Conservation (phyloP, 2,797 vertebrate species). For the Choloepus didactylus region DNA sequence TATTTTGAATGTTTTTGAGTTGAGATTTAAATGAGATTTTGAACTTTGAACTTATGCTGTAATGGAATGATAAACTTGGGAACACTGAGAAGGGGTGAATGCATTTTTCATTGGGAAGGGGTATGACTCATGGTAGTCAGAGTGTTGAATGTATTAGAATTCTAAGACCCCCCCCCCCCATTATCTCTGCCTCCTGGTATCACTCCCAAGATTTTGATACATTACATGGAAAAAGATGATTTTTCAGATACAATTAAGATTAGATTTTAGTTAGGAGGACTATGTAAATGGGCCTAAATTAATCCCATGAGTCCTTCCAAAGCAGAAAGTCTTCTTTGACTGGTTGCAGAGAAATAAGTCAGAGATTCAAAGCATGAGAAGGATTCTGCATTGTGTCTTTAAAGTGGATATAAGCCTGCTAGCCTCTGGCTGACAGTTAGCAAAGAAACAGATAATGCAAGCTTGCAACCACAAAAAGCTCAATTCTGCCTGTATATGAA, state of each 20-base stretch:
- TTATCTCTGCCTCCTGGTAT: not conserved
- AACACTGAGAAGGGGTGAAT: not conserved
- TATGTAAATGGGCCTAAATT: not conserved
- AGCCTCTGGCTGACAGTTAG: too few relatives aligned
- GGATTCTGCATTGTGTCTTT: not conserved
- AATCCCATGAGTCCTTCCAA: not conserved
- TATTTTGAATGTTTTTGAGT: not conserved
- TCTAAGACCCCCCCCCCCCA: not conserved
- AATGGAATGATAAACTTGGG: not conserved
- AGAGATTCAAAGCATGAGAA: not conserved
- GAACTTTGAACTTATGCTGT: not conserved
- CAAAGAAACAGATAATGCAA: not conserved
- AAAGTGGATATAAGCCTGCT: not conserved
- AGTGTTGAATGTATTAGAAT: not conserved
- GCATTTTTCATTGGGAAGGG: not conserved
- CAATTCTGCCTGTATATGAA: not conserved
- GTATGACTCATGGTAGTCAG: not conserved
- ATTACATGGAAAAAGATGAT: not conserved
- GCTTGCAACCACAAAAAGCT: not conserved
- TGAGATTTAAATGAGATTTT: not conserved
- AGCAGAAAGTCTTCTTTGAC: not conserved
- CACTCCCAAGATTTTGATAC: not conserved
- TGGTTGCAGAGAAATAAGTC: not conserved
- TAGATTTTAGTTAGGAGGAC: not conserved
- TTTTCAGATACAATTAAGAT: not conserved